Base-by-base conservation (phyloP, 2,797 vertebrate species). In the Rhyacichthys aspro region DNA sequence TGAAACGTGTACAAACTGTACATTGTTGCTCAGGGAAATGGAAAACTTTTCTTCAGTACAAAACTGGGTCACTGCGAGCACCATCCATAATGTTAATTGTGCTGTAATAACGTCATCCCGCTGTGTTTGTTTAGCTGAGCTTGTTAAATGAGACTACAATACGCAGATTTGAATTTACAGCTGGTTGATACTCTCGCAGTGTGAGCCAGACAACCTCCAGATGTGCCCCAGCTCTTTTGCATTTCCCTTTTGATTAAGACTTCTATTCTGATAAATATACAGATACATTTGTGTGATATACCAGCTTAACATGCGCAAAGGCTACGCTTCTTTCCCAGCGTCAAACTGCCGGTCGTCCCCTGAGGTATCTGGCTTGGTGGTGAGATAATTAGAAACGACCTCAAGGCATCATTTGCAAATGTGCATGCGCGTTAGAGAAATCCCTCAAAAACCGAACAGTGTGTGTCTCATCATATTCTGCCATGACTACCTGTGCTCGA, bases 371-470 rank as follows among this genome's bases (percentile, higher is more conserved):
- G 46, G 43, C 16, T 52, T 19, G 55, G 45, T 37, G 45, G 49
- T 11, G 48, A 18, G 56, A 56, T 76, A 42, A 71, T 67, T 67
- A 76, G 37, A 66, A 52, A 63, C 57, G 57, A 52, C 18, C 48
- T 45, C 50, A 42, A 1, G 47, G 56, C 44, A 57, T 46, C 61
- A 37, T 69, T 63, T 54, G 43, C 50, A 56, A 54, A 63, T 57
- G 53, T 10, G 43, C 46, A 59, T 41, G 38, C 39, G 38, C 46
- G 19, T 37, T 33, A 39, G 17, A 70, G 48, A 67, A 37, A 61
- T 42, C 46, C 37, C 52, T 38, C 3, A 55, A 47, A 53, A 62
- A 62, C 52, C 55, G 53, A 43, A 50, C 2, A 53, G 14, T 59
- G 19, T 59, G 55, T 6, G 17, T 66, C n/a, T 58, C 36, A 53